Conservation (phyloP, 2,888 invertebrate genomes). For the Syrista parreyssii region DNA sequence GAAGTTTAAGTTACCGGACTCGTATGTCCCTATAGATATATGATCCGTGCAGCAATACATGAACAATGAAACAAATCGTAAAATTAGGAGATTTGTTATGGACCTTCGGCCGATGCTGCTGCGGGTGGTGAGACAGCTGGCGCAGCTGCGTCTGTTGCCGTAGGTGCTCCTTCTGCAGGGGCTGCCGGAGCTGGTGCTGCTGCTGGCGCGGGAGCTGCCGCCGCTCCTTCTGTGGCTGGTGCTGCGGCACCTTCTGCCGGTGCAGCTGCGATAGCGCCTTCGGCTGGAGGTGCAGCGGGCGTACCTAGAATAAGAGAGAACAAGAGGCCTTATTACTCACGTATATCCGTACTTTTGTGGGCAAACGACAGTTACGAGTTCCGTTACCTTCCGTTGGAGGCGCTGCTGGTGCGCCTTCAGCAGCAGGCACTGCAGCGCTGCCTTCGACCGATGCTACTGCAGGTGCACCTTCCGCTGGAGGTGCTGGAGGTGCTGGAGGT, state of each 20-base stretch:
- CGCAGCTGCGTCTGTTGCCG: no score
- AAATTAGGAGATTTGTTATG: slow-evolving; percentile 24
- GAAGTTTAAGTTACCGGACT: no score
- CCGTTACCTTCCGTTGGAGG: slow-evolving; percentile 28
- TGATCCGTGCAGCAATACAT: no score
- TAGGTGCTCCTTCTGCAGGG: no score
- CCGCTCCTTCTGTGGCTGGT: background rate
- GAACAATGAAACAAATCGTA: no score
- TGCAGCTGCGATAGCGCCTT: slow-evolving; percentile 33
- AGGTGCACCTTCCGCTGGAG: slow-evolving; percentile 46
- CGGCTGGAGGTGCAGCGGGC: slow-evolving; percentile 37
- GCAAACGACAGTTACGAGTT: slow-evolving; percentile 42
- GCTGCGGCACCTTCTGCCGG: background rate
- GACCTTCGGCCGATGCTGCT: slow-evolving; percentile 44
- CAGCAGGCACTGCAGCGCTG: no score
- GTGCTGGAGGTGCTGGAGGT: slow-evolving; percentile 23
- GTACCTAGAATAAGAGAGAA: no score
- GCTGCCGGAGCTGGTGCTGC: no score
- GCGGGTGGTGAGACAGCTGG: slow-evolving; percentile 45
- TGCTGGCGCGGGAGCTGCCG: background rate
- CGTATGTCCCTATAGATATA: no score
- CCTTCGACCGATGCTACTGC: background rate
- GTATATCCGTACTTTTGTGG: slow-evolving; percentile 44
- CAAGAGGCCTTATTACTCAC: no score
- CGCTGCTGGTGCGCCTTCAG: slow-evolving; percentile 23